A percentile compares a stretch with the other conserved stretches of the same genome.
These are phyloP conservation scores for Congeria kusceri DNA, from an alignment of 2,888 invertebrate species.

Conservation along the genomic window DNA sequence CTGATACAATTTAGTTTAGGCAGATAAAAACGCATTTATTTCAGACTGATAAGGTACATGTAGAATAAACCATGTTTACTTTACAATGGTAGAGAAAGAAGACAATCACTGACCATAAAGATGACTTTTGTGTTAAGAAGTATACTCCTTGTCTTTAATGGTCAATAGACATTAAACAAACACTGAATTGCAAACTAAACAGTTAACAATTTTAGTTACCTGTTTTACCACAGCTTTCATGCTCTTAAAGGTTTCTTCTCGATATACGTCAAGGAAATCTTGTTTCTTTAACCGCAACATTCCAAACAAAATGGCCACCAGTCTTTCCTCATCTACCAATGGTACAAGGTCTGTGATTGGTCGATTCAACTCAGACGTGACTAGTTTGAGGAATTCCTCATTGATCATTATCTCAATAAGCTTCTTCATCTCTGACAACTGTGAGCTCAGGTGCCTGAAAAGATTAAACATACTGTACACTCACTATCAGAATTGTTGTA, in stretches of 20 bases:
- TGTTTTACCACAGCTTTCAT: constrained; percentile 96
- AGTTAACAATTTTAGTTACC: constrained; percentile 76
- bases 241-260: constrained; percentile 94
- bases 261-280: constrained; percentile 91
- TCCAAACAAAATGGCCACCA: constrained; percentile 95
- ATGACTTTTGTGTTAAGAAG: too few relatives aligned
- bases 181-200: too few relatives aligned
- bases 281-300: constrained; percentile 93
- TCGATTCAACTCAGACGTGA: constrained; percentile 95
- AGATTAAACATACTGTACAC: neutral
- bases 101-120: too few relatives aligned
- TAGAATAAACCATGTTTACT: too few relatives aligned
- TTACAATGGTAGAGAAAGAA: too few relatives aligned
- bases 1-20: too few relatives aligned
- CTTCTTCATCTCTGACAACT: constrained; percentile 97
- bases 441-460: constrained; percentile 95
- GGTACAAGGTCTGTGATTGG: constrained; percentile 88
- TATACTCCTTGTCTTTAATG: too few relatives aligned
- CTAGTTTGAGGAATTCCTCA: constrained; percentile 96
- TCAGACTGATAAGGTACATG: too few relatives aligned
- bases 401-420: constrained; percentile 98
- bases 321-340: constrained; percentile 89
- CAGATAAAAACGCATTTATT: too few relatives aligned
- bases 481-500: neutral
- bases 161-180: too few relatives aligned